Evolutionary conservation across 2,888 invertebrate genomes (phyloP).

Genomic region (Heliconius ismenius): DNA sequence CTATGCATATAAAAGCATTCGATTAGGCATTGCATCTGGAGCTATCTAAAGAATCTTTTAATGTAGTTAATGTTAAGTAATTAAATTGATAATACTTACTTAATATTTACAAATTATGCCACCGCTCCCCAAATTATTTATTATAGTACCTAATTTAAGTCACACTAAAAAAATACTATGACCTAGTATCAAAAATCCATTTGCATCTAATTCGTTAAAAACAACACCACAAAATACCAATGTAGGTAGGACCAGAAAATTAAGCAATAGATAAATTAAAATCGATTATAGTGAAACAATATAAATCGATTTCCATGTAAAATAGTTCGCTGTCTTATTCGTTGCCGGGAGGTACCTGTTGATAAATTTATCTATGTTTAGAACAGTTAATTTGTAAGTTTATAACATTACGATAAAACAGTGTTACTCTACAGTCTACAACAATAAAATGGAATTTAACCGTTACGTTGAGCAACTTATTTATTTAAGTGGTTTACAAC

Average conservation of each 20-base stretch:
- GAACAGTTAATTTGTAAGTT: constrained; percentile 61
- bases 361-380: constrained; percentile 79
- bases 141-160: too few species aligned
- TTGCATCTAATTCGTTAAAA: not conserved
- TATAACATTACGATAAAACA: constrained; percentile 66
- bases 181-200: not conserved
- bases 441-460: constrained; percentile 70
- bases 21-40: not conserved
- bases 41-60: not conserved
- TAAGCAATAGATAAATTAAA: constrained; percentile 34
- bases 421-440: constrained; percentile 61
- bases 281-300: constrained; percentile 36
- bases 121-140: too few species aligned
- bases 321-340: constrained; percentile 40
- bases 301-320: constrained; percentile 47
- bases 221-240: not conserved
- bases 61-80: not conserved
- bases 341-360: constrained; percentile 48
- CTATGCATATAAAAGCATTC: not conserved
- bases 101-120: too few species aligned
- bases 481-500: constrained; percentile 75
- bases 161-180: too few species aligned
- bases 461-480: constrained; percentile 64
- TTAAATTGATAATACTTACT: not conserved
- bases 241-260: constrained; percentile 21